Conservation (phyloP, 2,113 vertebrate genomes). For the Odocoileus hemionus region DNA sequence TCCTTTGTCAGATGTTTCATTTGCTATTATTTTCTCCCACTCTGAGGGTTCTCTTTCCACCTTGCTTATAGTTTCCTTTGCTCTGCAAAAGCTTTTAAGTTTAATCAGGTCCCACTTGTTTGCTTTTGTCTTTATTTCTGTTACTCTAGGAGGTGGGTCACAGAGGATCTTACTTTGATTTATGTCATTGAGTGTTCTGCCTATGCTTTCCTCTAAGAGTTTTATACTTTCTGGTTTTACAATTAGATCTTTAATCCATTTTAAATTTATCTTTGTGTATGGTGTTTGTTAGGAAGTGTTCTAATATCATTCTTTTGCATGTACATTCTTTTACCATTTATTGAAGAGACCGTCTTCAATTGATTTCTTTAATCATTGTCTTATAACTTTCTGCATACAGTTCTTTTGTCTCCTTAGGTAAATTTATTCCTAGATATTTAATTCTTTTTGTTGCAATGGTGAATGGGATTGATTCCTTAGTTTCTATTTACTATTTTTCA, state of each 20-base stretch:
- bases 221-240: not conserved
- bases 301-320: not conserved
- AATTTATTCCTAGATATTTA: not conserved
- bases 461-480: not conserved
- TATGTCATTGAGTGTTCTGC: not conserved
- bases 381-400: not conserved
- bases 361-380: not conserved
- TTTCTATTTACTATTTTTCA: not conserved
- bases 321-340: not conserved
- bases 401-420: not conserved
- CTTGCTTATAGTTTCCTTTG: not conserved
- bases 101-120: not conserved
- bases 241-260: not conserved
- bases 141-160: not conserved
- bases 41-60: not conserved
- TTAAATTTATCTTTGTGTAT: not conserved
- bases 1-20: not conserved
- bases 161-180: not conserved
- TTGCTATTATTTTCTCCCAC: not conserved
- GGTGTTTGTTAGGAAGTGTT: not conserved
- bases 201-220: not conserved
- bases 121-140: not conserved
- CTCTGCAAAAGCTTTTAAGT: not conserved
- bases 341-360: not conserved
- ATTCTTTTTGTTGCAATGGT: not conserved